phyloP scores from a whole-genome alignment of 2,888 invertebrate species.

The Trissolcus brochymenae region DNA sequence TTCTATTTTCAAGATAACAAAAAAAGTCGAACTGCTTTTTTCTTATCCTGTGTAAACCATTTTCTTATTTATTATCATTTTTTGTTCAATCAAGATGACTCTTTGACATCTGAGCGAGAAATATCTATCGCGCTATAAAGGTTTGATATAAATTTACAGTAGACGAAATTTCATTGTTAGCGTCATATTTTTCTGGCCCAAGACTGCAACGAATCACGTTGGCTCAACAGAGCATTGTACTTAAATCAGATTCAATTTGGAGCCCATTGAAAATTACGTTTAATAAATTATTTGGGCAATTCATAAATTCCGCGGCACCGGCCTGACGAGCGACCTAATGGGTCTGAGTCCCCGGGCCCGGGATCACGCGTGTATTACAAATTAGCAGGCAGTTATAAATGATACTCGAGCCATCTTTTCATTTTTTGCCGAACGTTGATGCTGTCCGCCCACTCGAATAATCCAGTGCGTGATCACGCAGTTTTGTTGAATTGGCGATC shows the following conservation, averaged over 20 bases:
- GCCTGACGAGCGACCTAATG: slow-evolving; percentile 59
- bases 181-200: slow-evolving; percentile 70
- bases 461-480: slow-evolving; percentile 49
- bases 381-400: slow-evolving; percentile 74
- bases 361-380: slow-evolving; percentile 63
- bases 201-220: slow-evolving; percentile 65
- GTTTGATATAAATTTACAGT: no score
- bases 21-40: no score
- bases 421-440: slow-evolving; percentile 9
- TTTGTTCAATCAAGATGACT: no score
- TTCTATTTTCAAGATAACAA: no score
- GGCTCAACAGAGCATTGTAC: slow-evolving; percentile 74
- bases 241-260: slow-evolving; percentile 77
- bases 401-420: slow-evolving; percentile 56
- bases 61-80: no score
- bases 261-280: slow-evolving; percentile 76
- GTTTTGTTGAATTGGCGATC: slow-evolving; percentile 46
- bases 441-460: slow-evolving; percentile 51
- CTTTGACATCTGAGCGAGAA: no score
- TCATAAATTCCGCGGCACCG: slow-evolving; percentile 70
- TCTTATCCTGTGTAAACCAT: no score
- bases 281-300: slow-evolving; percentile 77
- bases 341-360: slow-evolving; percentile 39
- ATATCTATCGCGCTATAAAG: no score
- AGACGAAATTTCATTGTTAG: slow-evolving; percentile 61